Evolutionary conservation across 2,888 invertebrate species (phyloP), one percentile per base, ranked within the genome.

Genomic region (Helicoverpa assulta): DNA sequence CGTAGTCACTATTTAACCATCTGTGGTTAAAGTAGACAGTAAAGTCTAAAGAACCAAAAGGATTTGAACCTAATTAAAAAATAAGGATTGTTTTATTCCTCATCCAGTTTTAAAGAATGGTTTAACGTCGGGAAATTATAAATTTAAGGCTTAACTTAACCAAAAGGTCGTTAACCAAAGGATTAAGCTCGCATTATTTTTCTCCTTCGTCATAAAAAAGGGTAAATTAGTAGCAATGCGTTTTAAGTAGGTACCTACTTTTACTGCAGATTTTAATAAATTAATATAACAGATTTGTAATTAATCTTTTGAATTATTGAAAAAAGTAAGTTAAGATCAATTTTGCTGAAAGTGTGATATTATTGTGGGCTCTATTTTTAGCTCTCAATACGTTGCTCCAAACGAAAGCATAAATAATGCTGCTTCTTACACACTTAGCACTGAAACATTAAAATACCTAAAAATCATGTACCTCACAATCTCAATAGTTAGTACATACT

Each of bases 401-500:
- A 33, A 4, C 26, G 5, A 33, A 33, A 33, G 29, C 29, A 29
- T 33, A 33, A 33, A 33, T 8, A 8, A 29, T 29, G 29, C 5
- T 29, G 29, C 7, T 7, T 21, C 21, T 21, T 21, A 21, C 2
- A 21, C 1, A 2, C 1, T 5, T 70, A 18, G n/a, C 16, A 54
- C 52, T 4, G 52, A 14, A 1, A 40, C n/a, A 19, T 51, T 26
- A 26, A 26, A 62, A 29, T n/a, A 47, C 0, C 14, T 33, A 26
- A 16, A 37, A 51, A 59, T 19, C 21, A 10, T 26, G 21, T 52
- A 54, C 54, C 26, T 52, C 63, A 59, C 52, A 47, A n/a, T 68
- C 69, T 60, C 40, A 71, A 51, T 60, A 62, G 59, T 65, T 12
- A 63, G 51, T 54, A 62, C 8, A 33, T 33, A 33, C 73, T 71